These are phyloP conservation scores for Drosophila flavopinicola DNA, from an alignment of 2,888 invertebrate genomes.

Conservation along the genomic window DNA sequence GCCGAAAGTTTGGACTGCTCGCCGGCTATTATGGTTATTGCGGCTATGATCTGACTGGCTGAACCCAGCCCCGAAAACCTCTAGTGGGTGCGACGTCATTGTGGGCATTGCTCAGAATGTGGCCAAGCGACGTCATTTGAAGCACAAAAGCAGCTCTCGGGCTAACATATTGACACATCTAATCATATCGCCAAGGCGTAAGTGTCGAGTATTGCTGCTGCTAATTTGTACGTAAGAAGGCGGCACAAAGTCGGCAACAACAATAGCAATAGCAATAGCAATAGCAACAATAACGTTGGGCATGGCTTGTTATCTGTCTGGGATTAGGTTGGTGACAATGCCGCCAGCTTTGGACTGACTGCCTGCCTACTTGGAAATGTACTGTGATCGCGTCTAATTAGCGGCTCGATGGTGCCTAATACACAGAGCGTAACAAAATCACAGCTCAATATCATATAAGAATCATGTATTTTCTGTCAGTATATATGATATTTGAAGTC, in stretches of 20 bases:
- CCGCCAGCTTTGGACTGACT: background rate
- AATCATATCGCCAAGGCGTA: constrained; percentile 65
- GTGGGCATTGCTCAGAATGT: constrained; percentile 32
- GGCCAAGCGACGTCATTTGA: constrained; percentile 53
- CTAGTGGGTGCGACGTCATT: constrained; percentile 38
- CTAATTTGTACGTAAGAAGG: constrained; percentile 61
- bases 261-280: constrained; percentile 17
- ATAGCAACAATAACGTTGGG: constrained; percentile 19
- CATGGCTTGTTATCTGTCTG: constrained; percentile 52
- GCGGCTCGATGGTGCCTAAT: constrained; percentile 29
- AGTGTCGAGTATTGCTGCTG: constrained; percentile 54
- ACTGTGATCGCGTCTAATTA: constrained; percentile 39
- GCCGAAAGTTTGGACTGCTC: background rate
- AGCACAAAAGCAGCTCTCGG: constrained; percentile 17
- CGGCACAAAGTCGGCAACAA: constrained; percentile 13
- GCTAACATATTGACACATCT: constrained; percentile 70
- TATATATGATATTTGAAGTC: no score
- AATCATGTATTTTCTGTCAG: no score
- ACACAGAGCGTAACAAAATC: no score
- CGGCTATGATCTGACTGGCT: constrained; percentile 4
- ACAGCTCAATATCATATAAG: no score
- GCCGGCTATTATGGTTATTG: constrained; percentile 16
- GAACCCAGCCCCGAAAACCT: background rate
- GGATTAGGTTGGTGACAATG: constrained; percentile 48
- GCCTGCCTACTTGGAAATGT: constrained; percentile 35